Percentiles rank a stretch among this genome's conserved stretches.
Conservation (phyloP, 2,113 vertebrate genomes). For the Neolamprologus caudopunctatus region DNA sequence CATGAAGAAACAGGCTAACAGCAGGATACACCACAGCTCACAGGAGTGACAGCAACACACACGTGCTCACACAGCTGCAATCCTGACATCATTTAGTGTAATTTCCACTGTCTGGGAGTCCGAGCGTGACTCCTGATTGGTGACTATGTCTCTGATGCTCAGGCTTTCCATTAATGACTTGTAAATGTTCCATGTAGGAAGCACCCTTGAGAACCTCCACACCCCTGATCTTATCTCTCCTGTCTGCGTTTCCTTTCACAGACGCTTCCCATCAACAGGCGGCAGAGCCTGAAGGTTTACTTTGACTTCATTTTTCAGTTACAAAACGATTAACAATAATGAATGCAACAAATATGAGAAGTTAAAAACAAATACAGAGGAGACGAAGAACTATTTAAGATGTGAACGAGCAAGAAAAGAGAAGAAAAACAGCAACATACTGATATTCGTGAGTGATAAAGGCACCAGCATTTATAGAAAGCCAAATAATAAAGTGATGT, state of each 20-base stretch:
- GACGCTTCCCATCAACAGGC: constrained; percentile 21
- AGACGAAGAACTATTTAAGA: background rate
- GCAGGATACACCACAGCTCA: background rate
- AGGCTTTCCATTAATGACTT: constrained; percentile 21
- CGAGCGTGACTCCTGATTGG: background rate
- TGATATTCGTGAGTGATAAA: background rate
- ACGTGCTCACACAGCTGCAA: background rate
- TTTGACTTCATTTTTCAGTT: background rate
- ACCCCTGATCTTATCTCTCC: constrained; percentile 49
- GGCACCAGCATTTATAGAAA: background rate
- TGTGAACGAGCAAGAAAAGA: background rate
- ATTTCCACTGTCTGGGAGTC: background rate
- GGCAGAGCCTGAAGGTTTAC: background rate
- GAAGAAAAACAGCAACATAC: background rate
- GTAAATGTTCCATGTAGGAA: constrained; percentile 32
- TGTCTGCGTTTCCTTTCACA: background rate
- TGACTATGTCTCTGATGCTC: background rate
- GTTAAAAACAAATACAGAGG: background rate
- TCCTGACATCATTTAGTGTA: background rate
- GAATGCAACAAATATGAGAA: background rate
- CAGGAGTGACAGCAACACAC: background rate
- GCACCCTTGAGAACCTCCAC: constrained; percentile 45
- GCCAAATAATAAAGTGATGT: background rate
- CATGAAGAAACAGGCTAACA: background rate
- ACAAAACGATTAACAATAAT: background rate